Evolutionary conservation across 2,888 invertebrate species (phyloP), one percentile per base, ranked within the genome.

Genomic region (Pandemis cinnamomeana): DNA sequence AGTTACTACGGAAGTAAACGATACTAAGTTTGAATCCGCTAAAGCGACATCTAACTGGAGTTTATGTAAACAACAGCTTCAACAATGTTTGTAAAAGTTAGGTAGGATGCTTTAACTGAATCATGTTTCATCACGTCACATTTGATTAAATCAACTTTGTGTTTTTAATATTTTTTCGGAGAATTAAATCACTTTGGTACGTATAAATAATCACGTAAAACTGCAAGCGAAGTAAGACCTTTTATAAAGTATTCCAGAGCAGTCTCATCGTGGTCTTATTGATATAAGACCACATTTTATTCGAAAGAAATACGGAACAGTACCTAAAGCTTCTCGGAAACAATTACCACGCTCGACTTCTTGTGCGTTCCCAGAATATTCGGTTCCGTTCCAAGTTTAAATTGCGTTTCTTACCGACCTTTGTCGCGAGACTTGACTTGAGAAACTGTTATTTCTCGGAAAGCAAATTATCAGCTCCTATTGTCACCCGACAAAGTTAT

Each of bases 321-420:
- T 58, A 27, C 44, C 8, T 44, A 44, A 27, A 5, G 10, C 41
- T 61, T 42, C 36, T 42, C n/a, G 42, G 42, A 41, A 61, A 42
- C 44, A 46, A 64, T 20, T 27, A n/a, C 15, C 46, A 64, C 46
- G 63, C 46, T 11, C 63, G 58, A 58, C 63, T 15, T 64, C 46
- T 15, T 48, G 20, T 46, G 44, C 20, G 11, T 64, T 64, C 46
- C 10, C 20, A 48, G 63, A 64, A 64, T 27, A 11, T 64, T 64
- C 11, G 27, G 46, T 48, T 64, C 13, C 63, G 46, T 64, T 64
- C n/a, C 63, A 6, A 63, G 3, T 62, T 46, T 11, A 58, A 58
- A 58, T 58, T 58, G 58, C 58, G 58, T 58, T 58, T 58, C 58
- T 58, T 58, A 58, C 58, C 20, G 58, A 58, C 58, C 58, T 58